Evolutionary conservation across 2,888 invertebrate genomes (phyloP), one percentile per base, ranked within the genome.

Genomic region (Brachynemurus nebulosus): DNA sequence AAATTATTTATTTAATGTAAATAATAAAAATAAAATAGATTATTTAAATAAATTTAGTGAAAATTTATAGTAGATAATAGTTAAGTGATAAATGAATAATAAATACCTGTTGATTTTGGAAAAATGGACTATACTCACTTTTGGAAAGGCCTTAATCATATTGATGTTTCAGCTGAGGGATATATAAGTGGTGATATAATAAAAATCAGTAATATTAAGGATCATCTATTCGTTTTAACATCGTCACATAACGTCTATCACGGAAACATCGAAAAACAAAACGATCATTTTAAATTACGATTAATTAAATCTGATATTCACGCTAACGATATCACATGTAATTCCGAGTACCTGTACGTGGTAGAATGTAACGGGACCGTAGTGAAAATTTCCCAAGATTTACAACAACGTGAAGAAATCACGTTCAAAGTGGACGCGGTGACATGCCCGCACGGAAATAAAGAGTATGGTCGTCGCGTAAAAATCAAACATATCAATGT

Each of bases 371-470:
- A 72, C 54, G 80, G 80, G 14, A 65, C 71, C 47, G 69, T 78
- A 18, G 71, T 70, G 53, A 74, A 72, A 60, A 20, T 37, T 6
- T 62, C 71, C 39, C 57, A 62, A 45, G 65, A 65, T 55, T 66
- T 78, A 54, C 71, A 68, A 57, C 60, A 67, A 46, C 62, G 72
- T 49, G 73, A 75, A 57, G 78, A 77, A 60, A 71, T 80, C 45
- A 55, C 72, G 44, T 66, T 80, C 19, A 30, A 5, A n/a, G 5
- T 4, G 4, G 69, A 70, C 51, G 78, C 80, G 54, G 78, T 80
- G 51, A 72, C 69, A 55, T 81, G 80, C 53, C 69, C 69, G 35
- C 78, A 79, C 52, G 80, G 80, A 48, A 77, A 74, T 57, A 74
- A 72, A 54, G 55, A 53, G 9, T 73, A 73, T 53, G 72, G 73